Conservation (phyloP, 2,797 vertebrate genomes). For the Cynodonichthys magdalenae region DNA sequence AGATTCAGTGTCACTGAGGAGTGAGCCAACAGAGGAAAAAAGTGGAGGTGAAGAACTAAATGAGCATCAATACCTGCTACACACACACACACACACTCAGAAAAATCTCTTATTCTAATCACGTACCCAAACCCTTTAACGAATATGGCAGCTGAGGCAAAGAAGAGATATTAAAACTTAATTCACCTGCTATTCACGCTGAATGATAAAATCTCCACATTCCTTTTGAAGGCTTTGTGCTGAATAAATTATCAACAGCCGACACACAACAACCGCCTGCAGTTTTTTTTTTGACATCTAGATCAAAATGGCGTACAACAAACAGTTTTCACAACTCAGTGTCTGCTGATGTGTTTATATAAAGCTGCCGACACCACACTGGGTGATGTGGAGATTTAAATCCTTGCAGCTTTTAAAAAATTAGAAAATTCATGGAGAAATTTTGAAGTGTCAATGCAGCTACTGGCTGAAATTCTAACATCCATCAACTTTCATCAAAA, state of each 20-base stretch:
- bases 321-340: not conserved
- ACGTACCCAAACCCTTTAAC: constrained; percentile 19
- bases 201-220: constrained; percentile 36
- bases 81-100: constrained; percentile 2
- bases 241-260: constrained; percentile 21
- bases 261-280: constrained; percentile 7
- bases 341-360: not conserved
- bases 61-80: constrained; percentile 41
- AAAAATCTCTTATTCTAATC: constrained; percentile 29
- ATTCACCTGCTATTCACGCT: constrained; percentile 47
- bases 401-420: too few species aligned
- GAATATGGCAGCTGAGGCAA: constrained; percentile 42
- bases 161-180: constrained; percentile 45
- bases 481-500: too few species aligned
- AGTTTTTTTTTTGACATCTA: constrained; percentile 2
- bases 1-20: constrained; percentile 45
- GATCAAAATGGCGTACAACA: not conserved
- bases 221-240: constrained; percentile 14
- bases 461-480: too few species aligned
- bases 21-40: constrained; percentile 30
- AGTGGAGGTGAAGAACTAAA: constrained; percentile 34
- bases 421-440: too few species aligned
- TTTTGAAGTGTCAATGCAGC: too few species aligned
- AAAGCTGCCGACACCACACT: too few species aligned
- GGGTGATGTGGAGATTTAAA: too few species aligned